Conservation (phyloP, 30 jellyfish, hydroid and myxozoan species). For the Aurelia sp. region DNA sequence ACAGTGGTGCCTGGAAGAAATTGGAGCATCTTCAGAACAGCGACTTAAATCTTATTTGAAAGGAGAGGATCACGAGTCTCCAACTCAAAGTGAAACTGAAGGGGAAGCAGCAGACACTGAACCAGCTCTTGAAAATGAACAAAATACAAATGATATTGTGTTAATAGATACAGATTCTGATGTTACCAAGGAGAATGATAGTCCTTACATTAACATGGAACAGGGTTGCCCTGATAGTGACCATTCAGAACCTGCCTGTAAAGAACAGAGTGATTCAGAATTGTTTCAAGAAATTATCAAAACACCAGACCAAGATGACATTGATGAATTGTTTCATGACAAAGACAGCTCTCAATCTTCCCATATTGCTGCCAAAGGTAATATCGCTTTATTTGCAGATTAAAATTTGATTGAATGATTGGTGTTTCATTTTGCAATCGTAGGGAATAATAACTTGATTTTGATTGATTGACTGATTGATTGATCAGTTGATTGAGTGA, state of each 20-base stretch:
- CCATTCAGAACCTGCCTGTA: too few relatives aligned
- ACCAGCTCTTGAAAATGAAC: background rate
- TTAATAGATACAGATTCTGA: background rate
- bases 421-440: too few relatives aligned
- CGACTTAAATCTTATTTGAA: conserved; percentile 53
- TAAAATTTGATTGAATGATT: too few relatives aligned
- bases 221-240: background rate
- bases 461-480: too few relatives aligned
- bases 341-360: background rate
- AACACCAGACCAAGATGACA: conserved; percentile 62
- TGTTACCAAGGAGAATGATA: background rate
- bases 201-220: background rate
- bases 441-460: too few relatives aligned
- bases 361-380: too few relatives aligned
- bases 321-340: conserved; percentile 67
- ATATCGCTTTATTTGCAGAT: too few relatives aligned
- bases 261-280: conserved; percentile 40
- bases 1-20: conserved; percentile 89
- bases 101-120: conserved; percentile 24
- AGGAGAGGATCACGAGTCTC: conserved; percentile 18
- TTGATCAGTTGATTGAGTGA: too few relatives aligned
- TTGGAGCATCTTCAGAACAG: conserved; percentile 68
- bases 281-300: conserved; percentile 53
- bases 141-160: background rate
- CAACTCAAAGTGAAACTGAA: conserved; percentile 74